Evolutionary conservation across 2,797 vertebrate species (phyloP).

Genomic region (Sebastes nivosus): DNA sequence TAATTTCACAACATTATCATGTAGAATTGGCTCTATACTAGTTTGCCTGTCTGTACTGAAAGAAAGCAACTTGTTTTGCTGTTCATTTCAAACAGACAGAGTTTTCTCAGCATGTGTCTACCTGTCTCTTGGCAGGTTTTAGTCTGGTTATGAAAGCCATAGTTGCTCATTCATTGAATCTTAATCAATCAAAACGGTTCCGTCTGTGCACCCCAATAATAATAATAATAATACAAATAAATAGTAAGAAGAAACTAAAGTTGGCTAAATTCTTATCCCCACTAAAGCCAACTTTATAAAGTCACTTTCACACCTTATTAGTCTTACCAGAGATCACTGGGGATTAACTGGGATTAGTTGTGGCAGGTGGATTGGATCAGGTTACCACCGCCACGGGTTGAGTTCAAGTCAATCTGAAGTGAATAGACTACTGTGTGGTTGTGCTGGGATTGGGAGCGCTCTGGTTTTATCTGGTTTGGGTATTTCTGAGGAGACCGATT

Average conservation of each 20-base stretch:
- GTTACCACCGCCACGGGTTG: neutral
- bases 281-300: neutral
- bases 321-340: slow-evolving; percentile 1
- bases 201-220: neutral
- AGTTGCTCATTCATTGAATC: neutral
- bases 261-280: neutral
- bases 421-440: neutral
- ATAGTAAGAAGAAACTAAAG: neutral
- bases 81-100: neutral
- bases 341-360: slow-evolving; percentile 12
- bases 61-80: neutral
- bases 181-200: neutral
- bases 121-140: neutral
- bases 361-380: slow-evolving; percentile 13
- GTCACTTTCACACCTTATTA: neutral
- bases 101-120: neutral
- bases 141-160: neutral
- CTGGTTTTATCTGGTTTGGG: neutral
- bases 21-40: too few species aligned
- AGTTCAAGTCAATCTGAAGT: neutral
- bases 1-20: too few species aligned
- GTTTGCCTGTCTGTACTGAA: neutral
- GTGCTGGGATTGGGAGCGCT: neutral
- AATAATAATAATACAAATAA: neutral
- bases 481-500: neutral